A percentile compares a stretch with the other conserved stretches of the same genome.
Evolutionary conservation across 2,113 vertebrate genomes (phyloP).

Genomic region (Engystomops pustulosus): DNA sequence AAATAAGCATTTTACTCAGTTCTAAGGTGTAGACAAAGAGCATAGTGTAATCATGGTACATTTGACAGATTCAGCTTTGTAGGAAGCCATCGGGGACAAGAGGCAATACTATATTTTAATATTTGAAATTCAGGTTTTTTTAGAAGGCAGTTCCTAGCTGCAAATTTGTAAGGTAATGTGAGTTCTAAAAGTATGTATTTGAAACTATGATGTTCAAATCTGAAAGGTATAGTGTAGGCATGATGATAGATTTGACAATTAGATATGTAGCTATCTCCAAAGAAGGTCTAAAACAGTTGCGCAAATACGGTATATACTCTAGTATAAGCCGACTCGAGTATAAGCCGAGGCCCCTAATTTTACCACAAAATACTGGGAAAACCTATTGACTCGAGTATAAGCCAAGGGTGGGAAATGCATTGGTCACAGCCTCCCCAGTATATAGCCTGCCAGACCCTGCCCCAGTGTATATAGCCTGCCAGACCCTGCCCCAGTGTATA

Average conservation of each 20-base stretch:
- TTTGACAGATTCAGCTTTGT: slow-evolving; percentile 32
- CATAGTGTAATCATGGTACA: slow-evolving; percentile 28
- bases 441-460: too few relatives aligned
- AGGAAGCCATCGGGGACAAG: slow-evolving; percentile 9
- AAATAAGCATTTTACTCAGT: slow-evolving; percentile 45
- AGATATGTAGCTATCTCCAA: not conserved
- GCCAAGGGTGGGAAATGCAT: too few relatives aligned
- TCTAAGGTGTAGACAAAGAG: slow-evolving; percentile 49
- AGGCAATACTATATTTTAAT: slow-evolving; percentile 25
- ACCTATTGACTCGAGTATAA: too few relatives aligned
- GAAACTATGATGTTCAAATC: not conserved
- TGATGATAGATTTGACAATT: not conserved
- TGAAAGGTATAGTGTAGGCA: not conserved
- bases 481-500: too few relatives aligned
- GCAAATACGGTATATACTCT: too few relatives aligned
- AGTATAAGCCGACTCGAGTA: too few relatives aligned
- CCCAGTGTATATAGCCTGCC: too few relatives aligned
- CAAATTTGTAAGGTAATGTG: slow-evolving; percentile 30
- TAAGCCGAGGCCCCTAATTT: too few relatives aligned
- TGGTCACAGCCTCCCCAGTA: too few relatives aligned
- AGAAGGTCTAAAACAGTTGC: not conserved
- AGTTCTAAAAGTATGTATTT: not conserved
- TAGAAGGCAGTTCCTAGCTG: not conserved
- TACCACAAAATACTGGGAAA: too few relatives aligned
- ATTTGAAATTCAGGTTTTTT: slow-evolving; percentile 14